Conservation (phyloP, 2,888 invertebrate species). For the Chaitophorus viminalis region DNA sequence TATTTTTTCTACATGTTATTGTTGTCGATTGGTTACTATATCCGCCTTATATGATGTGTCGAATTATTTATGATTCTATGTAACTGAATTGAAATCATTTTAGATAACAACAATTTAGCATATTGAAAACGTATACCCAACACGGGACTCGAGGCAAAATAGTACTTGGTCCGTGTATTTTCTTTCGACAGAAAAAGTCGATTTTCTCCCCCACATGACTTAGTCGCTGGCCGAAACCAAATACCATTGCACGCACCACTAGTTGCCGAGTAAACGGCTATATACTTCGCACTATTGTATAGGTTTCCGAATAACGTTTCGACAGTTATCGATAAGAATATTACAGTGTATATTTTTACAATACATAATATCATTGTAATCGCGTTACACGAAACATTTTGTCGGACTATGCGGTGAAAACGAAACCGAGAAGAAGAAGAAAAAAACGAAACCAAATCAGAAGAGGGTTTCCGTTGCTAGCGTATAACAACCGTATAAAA, state of each 20-base stretch:
- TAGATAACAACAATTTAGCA: no score
- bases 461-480: conserved; percentile 23
- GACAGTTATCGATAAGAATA: background rate
- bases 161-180: no score
- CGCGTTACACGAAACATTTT: background rate
- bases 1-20: no score
- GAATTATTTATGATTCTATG: no score
- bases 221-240: background rate
- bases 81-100: no score
- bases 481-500: background rate
- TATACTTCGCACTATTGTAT: background rate
- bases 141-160: no score
- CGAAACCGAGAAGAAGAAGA: background rate
- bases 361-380: background rate
- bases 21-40: no score
- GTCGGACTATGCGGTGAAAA: background rate
- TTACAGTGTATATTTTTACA: background rate
- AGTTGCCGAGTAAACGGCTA: no score
- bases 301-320: background rate
- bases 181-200: no score
- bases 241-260: background rate
- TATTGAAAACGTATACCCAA: no score
- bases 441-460: background rate
- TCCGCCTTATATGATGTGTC: no score
- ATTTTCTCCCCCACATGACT: no score